Conservation (phyloP, 2,888 invertebrate genomes). For the Ormyrus labotus region DNA sequence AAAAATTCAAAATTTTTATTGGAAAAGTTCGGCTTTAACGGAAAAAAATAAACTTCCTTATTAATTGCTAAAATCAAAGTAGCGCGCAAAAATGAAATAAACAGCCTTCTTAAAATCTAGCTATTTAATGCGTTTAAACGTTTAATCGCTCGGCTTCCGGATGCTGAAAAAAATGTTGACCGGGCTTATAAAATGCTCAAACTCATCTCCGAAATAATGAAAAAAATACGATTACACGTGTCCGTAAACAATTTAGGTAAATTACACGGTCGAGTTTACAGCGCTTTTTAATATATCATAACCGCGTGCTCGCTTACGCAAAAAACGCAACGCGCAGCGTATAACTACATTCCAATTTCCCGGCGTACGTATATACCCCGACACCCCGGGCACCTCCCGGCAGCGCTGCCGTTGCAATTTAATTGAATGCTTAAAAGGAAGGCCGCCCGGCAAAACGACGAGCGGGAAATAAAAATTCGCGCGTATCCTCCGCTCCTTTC, state of each 20-base stretch:
- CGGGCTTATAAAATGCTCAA: no score
- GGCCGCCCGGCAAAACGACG: background rate
- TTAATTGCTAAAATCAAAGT: no score
- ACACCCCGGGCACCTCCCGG: background rate
- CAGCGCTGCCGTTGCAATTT: background rate
- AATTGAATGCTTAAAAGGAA: constrained; percentile 47
- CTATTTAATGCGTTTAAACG: no score
- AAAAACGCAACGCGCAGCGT: background rate
- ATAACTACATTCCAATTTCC: constrained; percentile 41
- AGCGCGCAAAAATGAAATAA: no score
- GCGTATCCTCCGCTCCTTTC: background rate
- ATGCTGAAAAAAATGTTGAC: no score
- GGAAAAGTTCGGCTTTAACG: background rate
- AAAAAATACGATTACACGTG: no score
- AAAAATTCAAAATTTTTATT: background rate
- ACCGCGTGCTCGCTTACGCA: background rate
- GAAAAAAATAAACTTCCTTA: background rate
- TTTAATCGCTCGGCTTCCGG: no score
- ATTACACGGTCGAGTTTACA: background rate
- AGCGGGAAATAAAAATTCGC: constrained; percentile 21
- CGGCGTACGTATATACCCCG: background rate
- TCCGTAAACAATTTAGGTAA: no score
- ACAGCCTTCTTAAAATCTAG: no score
- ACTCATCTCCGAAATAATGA: no score
- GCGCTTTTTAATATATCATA: background rate